phyloP scores from a whole-genome alignment of 2,888 invertebrate species.

The Orthosia incerta region DNA sequence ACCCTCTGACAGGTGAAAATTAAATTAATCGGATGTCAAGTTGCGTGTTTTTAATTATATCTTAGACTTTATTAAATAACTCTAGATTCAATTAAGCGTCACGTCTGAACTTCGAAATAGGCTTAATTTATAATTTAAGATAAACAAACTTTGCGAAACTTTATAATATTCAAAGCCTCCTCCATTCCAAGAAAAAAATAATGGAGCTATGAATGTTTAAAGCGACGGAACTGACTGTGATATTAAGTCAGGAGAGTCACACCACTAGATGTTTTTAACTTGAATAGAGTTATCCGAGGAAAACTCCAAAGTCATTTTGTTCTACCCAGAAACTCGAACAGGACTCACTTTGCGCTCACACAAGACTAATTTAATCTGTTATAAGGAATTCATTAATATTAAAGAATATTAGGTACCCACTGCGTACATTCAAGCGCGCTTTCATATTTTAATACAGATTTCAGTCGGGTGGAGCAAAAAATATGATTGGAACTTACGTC shows the following conservation, averaged over 20 bases:
- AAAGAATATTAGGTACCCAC: slow-evolving; percentile 24
- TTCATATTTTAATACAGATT: slow-evolving; percentile 58
- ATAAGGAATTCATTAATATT: slow-evolving; percentile 59
- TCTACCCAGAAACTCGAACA: slow-evolving; percentile 12
- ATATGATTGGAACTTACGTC: slow-evolving; percentile 49
- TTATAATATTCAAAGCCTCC: slow-evolving; percentile 19
- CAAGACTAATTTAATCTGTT: slow-evolving; percentile 59
- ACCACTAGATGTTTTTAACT: slow-evolving; percentile 17
- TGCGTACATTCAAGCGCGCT: slow-evolving; percentile 41
- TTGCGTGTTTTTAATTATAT: slow-evolving; percentile 64
- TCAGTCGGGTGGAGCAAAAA: slow-evolving; percentile 46
- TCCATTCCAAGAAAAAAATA: slow-evolving; percentile 14
- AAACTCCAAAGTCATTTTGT: slow-evolving; percentile 38
- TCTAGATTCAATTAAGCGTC: slow-evolving; percentile 58
- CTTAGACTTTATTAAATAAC: slow-evolving; percentile 52
- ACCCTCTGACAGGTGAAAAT: slow-evolving; percentile 70
- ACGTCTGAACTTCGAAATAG: slow-evolving; percentile 48
- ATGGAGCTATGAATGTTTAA: slow-evolving; percentile 1
- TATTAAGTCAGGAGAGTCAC: slow-evolving; percentile 9
- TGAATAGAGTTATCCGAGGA: slow-evolving; percentile 14
- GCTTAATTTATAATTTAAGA: slow-evolving; percentile 50
- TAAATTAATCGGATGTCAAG: slow-evolving; percentile 72
- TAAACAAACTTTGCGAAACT: slow-evolving; percentile 54
- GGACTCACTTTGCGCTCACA: slow-evolving; percentile 44
- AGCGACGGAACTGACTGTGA: not conserved